Evolutionary conservation across 2,113 vertebrate species (phyloP).

Genomic region (Varanus salvator): DNA sequence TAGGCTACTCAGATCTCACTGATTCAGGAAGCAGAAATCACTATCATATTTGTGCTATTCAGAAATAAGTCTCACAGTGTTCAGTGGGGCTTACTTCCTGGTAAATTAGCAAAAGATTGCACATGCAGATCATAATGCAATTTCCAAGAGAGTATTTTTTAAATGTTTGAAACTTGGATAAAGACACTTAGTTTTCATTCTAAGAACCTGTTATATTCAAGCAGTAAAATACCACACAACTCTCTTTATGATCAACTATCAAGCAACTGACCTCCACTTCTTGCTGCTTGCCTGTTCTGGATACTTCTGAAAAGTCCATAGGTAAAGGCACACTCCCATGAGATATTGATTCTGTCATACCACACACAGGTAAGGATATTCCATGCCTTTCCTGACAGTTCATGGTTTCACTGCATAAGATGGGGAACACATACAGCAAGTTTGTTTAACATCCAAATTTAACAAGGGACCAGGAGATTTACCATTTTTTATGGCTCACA

Average conservation of each 20-base stretch:
- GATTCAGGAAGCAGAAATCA: too few relatives aligned
- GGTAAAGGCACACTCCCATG: conserved; percentile 20
- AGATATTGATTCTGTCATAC: not conserved
- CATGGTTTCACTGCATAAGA: conserved; percentile 43
- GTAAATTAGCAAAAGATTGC: not conserved
- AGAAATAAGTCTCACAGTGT: not conserved
- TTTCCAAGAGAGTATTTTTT: not conserved
- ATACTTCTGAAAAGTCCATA: conserved; percentile 40
- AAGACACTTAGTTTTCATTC: not conserved
- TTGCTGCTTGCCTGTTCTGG: conserved; percentile 20
- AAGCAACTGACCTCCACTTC: conserved; percentile 44
- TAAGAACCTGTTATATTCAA: not conserved
- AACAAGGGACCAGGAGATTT: accelerated
- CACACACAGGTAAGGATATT: not conserved
- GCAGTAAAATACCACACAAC: not conserved
- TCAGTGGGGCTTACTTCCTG: not conserved
- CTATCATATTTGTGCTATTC: too few relatives aligned
- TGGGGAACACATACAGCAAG: accelerated
- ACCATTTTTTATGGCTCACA: too few relatives aligned
- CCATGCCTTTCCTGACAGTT: not conserved
- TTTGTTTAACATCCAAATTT: not conserved
- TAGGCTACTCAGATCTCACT: too few relatives aligned
- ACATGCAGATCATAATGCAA: not conserved
- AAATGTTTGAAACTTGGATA: not conserved
- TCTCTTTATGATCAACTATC: not conserved